phyloP scores from a whole-genome alignment of 2,113 vertebrate species.

The Chitala chitala region DNA sequence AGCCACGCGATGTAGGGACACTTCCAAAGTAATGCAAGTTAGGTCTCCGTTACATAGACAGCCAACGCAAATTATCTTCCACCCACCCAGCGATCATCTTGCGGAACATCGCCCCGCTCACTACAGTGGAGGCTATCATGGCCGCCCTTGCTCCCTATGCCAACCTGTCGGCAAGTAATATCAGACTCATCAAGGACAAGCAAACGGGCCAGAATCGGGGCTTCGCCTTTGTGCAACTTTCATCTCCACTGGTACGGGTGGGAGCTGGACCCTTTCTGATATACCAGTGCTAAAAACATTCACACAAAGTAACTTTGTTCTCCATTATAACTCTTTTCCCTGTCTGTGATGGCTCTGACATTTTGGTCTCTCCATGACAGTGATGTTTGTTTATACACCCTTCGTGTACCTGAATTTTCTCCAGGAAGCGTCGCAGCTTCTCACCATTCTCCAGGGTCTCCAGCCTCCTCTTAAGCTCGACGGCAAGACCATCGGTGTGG shows the following conservation, averaged over 20 bases:
- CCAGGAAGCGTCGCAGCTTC: slow-evolving; percentile 93
- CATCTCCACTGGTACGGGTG: slow-evolving; percentile 84
- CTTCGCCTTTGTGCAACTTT: slow-evolving; percentile 94
- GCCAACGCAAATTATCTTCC: background rate
- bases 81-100: slow-evolving; percentile 82
- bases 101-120: slow-evolving; percentile 88
- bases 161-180: slow-evolving; percentile 88
- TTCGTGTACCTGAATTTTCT: slow-evolving; percentile 31
- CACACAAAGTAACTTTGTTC: too few relatives aligned
- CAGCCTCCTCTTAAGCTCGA: slow-evolving; percentile 94
- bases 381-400: background rate
- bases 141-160: slow-evolving; percentile 87
- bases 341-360: too few relatives aligned
- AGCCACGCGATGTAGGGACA: too few relatives aligned
- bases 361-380: too few relatives aligned
- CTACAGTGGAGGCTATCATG: slow-evolving; percentile 92
- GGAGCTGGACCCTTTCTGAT: background rate
- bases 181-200: slow-evolving; percentile 97
- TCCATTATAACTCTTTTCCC: too few relatives aligned
- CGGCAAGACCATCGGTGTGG: slow-evolving; percentile 95
- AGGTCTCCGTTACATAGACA: too few relatives aligned
- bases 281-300: too few relatives aligned
- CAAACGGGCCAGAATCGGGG: slow-evolving; percentile 95
- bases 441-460: slow-evolving; percentile 89
- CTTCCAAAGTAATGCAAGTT: too few relatives aligned